Percentiles rank a stretch among this genome's conserved stretches.
These are phyloP conservation scores for Protodeltote pygarga DNA, from an alignment of 2,888 invertebrate species.

Conservation along the genomic window DNA sequence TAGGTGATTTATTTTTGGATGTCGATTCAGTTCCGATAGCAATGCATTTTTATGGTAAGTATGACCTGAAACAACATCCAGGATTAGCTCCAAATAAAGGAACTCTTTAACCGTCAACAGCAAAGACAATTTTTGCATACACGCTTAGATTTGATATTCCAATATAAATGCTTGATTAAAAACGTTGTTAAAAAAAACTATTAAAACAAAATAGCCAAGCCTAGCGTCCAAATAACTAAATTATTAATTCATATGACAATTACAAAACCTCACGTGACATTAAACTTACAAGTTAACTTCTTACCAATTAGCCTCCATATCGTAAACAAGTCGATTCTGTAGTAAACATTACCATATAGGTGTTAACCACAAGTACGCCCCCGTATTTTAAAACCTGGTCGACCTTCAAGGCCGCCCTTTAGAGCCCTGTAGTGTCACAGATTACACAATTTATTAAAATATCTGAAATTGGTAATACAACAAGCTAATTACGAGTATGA, in stretches of 20 bases:
- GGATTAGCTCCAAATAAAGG: too few species aligned
- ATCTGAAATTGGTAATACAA: too few species aligned
- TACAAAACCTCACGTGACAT: slow-evolving; percentile 2
- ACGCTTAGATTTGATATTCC: too few species aligned
- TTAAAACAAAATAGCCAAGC: neutral
- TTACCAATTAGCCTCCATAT: slow-evolving; percentile 22
- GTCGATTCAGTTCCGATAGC: too few species aligned
- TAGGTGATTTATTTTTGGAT: too few species aligned
- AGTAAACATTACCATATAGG: slow-evolving; percentile 33
- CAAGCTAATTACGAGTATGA: too few species aligned
- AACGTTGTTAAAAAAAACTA: too few species aligned
- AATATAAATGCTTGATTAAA: too few species aligned
- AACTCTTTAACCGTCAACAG: too few species aligned
- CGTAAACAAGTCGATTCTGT: slow-evolving; percentile 20
- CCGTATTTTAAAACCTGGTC: slow-evolving; percentile 20
- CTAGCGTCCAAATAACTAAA: neutral
- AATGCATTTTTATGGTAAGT: too few species aligned
- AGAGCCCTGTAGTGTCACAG: slow-evolving; percentile 4
- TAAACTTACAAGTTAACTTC: slow-evolving; percentile 16
- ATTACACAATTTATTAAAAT: slow-evolving; percentile 1
- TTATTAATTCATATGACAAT: neutral
- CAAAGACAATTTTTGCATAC: too few species aligned
- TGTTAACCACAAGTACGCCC: slow-evolving; percentile 22
- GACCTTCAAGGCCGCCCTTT: slow-evolving; percentile 28
- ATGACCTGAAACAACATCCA: too few species aligned